These are phyloP conservation scores for Melanotaenia duboulayi DNA, from an alignment of 2,113 vertebrate genomes.

Conservation along the genomic window DNA sequence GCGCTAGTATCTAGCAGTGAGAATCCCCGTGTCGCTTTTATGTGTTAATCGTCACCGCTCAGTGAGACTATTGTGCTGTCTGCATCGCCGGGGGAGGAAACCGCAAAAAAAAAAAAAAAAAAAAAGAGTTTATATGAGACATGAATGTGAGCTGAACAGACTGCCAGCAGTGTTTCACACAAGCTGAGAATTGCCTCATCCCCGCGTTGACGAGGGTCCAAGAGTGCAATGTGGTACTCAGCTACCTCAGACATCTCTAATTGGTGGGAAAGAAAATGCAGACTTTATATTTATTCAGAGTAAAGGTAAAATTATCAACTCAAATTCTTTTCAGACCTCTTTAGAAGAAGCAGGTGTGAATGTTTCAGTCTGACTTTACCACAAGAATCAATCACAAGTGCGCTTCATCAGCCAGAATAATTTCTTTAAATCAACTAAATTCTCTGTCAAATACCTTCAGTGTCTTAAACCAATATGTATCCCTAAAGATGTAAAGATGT, in stretches of 20 bases:
- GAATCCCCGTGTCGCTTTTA: constrained; percentile 81
- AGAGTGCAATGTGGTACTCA: constrained; percentile 65
- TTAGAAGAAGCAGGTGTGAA: not conserved
- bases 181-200: constrained; percentile 67
- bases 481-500: not conserved
- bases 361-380: not conserved
- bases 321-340: not conserved
- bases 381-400: not conserved
- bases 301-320: constrained; percentile 27
- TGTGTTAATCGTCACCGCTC: constrained; percentile 80
- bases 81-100: constrained; percentile 72
- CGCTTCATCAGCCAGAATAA: not conserved
- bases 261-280: constrained; percentile 56
- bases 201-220: constrained; percentile 72
- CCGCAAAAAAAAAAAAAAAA: constrained; percentile 36
- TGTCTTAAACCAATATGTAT: not conserved
- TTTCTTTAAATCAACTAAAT: not conserved
- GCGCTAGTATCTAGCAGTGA: constrained; percentile 76
- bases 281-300: constrained; percentile 30
- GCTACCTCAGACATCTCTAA: constrained; percentile 56
- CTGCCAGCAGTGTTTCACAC: constrained; percentile 79
- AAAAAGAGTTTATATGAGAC: constrained; percentile 59
- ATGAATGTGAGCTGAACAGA: constrained; percentile 63
- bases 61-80: constrained; percentile 77
- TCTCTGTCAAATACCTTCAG: not conserved